A percentile compares a stretch with the other conserved stretches of the same genome.
Conservation (phyloP, 2,888 invertebrate species). For the Chymomyza amoena region DNA sequence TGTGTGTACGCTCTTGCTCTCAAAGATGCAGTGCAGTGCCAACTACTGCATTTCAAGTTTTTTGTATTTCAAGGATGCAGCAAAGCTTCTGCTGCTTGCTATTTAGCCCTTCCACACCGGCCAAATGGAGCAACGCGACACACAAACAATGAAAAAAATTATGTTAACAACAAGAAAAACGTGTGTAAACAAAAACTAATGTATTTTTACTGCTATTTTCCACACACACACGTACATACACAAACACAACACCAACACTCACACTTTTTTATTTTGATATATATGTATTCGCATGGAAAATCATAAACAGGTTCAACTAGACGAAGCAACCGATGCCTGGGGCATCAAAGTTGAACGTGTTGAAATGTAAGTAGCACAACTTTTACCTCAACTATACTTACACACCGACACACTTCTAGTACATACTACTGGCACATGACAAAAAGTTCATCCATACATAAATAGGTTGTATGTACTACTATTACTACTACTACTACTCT, state of each 20-base stretch:
- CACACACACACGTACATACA: constrained; percentile 29
- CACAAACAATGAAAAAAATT: constrained; percentile 55
- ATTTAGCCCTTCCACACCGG: background rate
- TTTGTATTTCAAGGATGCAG: constrained; percentile 63
- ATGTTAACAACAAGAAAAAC: constrained; percentile 65
- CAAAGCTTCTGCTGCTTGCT: background rate
- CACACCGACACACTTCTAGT: constrained; percentile 3
- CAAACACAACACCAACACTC: constrained; percentile 10
- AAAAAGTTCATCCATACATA: background rate
- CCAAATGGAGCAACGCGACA: constrained; percentile 42
- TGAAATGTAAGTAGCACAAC: constrained; percentile 89
- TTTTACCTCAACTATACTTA: constrained; percentile 39
- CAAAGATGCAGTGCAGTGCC: constrained; percentile 9
- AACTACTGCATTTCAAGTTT: constrained; percentile 27
- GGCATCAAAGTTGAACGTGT: constrained; percentile 97
- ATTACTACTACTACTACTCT: background rate
- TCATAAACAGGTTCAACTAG: constrained; percentile 83
- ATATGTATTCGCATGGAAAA: constrained; percentile 32
- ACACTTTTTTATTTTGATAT: constrained; percentile 20
- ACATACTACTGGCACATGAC: background rate
- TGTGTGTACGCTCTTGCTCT: background rate
- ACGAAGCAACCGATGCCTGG: constrained; percentile 96
- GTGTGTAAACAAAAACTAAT: constrained; percentile 70
- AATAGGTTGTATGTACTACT: background rate
- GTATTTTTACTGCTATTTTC: constrained; percentile 70